Evolutionary conservation across 2,797 vertebrate species (phyloP).

Genomic region (Varecia variegata): DNA sequence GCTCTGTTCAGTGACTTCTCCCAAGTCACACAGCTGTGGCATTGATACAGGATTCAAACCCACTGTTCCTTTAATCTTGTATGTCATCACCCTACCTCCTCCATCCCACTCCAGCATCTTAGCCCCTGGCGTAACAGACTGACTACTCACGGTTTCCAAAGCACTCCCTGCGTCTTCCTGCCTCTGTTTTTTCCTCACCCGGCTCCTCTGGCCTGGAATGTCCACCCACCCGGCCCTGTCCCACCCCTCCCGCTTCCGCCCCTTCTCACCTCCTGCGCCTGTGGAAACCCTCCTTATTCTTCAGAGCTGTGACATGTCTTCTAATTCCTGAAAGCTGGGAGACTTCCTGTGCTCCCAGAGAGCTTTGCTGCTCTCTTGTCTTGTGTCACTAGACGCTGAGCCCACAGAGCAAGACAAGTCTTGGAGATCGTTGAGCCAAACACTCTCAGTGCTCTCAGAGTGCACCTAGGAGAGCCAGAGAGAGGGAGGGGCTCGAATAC

Average conservation of each 20-base stretch:
- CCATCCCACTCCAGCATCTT: neutral
- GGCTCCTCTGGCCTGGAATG: conserved; percentile 24
- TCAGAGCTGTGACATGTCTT: neutral
- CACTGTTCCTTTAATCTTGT: neutral
- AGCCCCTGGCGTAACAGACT: neutral
- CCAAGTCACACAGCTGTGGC: neutral
- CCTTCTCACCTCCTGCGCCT: neutral
- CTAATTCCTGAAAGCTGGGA: neutral
- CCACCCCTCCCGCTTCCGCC: neutral
- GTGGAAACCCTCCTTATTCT: conserved; percentile 34
- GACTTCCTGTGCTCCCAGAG: conserved; percentile 4
- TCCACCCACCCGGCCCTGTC: neutral
- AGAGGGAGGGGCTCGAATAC: neutral
- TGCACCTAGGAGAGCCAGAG: neutral
- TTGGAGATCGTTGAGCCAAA: neutral
- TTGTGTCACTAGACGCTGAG: neutral
- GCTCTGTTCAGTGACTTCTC: neutral
- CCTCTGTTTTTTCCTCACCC: conserved; percentile 2
- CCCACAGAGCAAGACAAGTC: neutral
- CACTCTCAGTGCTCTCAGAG: neutral
- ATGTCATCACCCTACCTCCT: neutral
- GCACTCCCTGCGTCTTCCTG: conserved; percentile 6
- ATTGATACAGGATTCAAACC: neutral
- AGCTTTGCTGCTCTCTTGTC: neutral
- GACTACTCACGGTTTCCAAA: conserved; percentile 34